Percentiles rank a stretch among this genome's conserved stretches.
Conservation (phyloP, 1,140 invertebrate species). For the Zaprionus ghesquierei region DNA sequence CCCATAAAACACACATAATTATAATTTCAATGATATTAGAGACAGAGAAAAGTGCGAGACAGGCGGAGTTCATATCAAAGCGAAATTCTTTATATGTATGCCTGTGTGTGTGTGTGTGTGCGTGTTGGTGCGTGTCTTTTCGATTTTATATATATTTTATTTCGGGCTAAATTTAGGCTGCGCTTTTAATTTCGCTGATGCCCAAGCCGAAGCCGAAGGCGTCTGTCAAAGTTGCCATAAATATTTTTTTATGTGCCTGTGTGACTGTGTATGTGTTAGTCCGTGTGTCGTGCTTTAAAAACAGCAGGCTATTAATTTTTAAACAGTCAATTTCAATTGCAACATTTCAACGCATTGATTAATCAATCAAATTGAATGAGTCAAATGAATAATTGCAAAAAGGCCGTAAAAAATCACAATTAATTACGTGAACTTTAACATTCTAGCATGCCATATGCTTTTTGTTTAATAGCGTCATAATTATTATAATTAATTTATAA, state of each 20-base stretch:
- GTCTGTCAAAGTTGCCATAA: neutral
- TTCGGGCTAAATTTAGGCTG: slow-evolving; percentile 41
- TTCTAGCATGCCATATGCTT: neutral
- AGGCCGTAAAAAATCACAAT: neutral
- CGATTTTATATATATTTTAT: neutral
- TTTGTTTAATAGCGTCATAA: neutral
- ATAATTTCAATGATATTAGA: slow-evolving; percentile 80
- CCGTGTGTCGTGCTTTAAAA: neutral
- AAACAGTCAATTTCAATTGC: neutral
- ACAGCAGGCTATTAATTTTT: neutral
- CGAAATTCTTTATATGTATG: slow-evolving; percentile 67
- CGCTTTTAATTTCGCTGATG: slow-evolving; percentile 64
- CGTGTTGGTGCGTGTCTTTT: slow-evolving; percentile 21
- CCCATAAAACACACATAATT: slow-evolving; percentile 76
- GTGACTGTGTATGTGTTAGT: neutral
- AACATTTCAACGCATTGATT: neutral
- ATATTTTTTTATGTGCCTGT: slow-evolving; percentile 25
- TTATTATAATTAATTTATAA: neutral
- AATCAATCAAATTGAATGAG: neutral
- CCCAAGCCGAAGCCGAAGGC: slow-evolving; percentile 34
- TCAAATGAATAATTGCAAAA: neutral
- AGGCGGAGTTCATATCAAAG: slow-evolving; percentile 76
- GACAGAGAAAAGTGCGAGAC: slow-evolving; percentile 70
- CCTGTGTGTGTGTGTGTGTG: slow-evolving; percentile 57
- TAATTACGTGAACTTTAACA: neutral